A percentile compares a stretch with the other conserved stretches of the same genome.
Evolutionary conservation across 2,113 vertebrate species (phyloP).

Genomic region (Pipra filicauda): DNA sequence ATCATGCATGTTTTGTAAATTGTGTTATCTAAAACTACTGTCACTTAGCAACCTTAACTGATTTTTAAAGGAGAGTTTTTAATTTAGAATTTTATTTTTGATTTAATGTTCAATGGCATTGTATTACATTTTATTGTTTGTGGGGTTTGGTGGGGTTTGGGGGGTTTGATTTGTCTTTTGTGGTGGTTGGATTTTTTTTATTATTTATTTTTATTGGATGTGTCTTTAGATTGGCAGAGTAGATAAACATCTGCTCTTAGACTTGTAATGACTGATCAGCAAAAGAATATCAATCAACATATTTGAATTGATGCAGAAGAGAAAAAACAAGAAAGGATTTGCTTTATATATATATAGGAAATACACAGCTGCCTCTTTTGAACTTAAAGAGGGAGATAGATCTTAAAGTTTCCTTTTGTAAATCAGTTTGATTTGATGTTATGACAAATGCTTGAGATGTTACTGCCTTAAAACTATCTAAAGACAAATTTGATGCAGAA

Average conservation of each 20-base stretch:
- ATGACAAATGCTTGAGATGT: background rate
- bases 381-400: background rate
- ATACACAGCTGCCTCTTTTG: background rate
- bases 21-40: background rate
- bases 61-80: background rate
- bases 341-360: background rate
- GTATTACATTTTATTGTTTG: background rate
- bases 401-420: background rate
- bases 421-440: background rate
- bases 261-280: background rate
- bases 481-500: background rate
- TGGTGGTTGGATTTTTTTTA: background rate
- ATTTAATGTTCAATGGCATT: background rate
- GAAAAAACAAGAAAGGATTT: background rate
- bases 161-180: background rate
- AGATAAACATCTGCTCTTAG: background rate
- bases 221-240: background rate
- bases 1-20: background rate
- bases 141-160: background rate
- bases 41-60: background rate
- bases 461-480: background rate
- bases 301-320: background rate
- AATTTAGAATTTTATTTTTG: background rate
- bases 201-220: background rate
- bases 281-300: background rate